phyloP scores from a whole-genome alignment of 23 tunicate genomes.

The Aplidium turbinatum region DNA sequence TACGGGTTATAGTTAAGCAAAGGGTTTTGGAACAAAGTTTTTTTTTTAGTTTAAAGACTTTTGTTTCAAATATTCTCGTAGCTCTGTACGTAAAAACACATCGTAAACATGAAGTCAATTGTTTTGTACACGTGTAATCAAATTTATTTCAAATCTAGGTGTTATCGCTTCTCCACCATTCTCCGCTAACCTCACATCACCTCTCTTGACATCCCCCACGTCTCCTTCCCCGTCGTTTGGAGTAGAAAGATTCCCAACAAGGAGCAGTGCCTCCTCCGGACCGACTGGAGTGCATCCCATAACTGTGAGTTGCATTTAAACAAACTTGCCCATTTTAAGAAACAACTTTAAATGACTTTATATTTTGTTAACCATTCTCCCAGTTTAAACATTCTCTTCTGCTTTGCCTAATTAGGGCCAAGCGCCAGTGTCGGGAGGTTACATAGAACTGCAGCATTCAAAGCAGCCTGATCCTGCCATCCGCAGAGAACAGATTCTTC shows the following conservation, averaged over 20 bases:
- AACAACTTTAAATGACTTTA: too few relatives aligned
- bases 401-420: constrained; percentile 30
- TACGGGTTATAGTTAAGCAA: too few relatives aligned
- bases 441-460: constrained; percentile 77
- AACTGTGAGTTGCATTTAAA: constrained; percentile 8
- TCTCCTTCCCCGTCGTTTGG: constrained; percentile 16
- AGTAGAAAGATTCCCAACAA: constrained; percentile 25
- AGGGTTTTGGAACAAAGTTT: too few relatives aligned
- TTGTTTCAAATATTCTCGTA: too few relatives aligned
- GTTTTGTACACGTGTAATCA: too few relatives aligned
- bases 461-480: constrained; percentile 70
- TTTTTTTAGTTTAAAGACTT: too few relatives aligned
- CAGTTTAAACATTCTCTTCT: not conserved
- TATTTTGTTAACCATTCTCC: not conserved
- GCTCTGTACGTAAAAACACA: too few relatives aligned
- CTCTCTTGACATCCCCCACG: not conserved
- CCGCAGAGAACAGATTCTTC: constrained; percentile 63
- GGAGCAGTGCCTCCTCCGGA: constrained; percentile 10
- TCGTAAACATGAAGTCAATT: too few relatives aligned
- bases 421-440: constrained; percentile 46
- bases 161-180: constrained; percentile 5
- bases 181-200: not conserved
- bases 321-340: too few relatives aligned
- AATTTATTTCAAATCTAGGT: too few relatives aligned
- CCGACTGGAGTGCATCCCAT: constrained; percentile 25